These are phyloP conservation scores for Ariopsis seemanni DNA, from an alignment of 2,113 vertebrate genomes.

Conservation along the genomic window DNA sequence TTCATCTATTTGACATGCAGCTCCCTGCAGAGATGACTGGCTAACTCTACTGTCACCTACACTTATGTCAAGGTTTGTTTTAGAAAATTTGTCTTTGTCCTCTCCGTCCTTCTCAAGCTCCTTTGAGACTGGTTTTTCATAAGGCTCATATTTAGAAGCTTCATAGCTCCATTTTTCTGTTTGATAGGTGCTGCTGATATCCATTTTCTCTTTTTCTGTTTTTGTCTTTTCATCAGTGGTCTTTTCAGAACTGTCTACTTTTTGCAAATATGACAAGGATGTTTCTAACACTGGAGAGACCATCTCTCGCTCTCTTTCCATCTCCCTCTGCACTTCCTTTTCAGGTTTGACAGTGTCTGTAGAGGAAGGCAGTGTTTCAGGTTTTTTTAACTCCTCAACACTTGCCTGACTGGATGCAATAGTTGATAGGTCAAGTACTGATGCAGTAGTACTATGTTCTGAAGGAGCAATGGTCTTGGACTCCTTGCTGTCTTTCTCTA, in stretches of 20 bases:
- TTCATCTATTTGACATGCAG: constrained; percentile 63
- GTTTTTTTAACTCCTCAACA: constrained; percentile 52
- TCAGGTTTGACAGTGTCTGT: constrained; percentile 59
- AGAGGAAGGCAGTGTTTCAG: constrained; percentile 46
- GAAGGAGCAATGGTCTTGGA: constrained; percentile 48
- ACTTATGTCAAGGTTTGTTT: constrained; percentile 51
- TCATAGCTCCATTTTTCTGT: constrained; percentile 59
- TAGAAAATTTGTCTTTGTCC: constrained; percentile 57
- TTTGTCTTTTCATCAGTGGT: constrained; percentile 14
- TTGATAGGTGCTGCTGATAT: constrained; percentile 41
- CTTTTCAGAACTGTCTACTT: constrained; percentile 20
- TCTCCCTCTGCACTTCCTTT: constrained; percentile 72
- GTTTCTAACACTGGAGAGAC: constrained; percentile 69
- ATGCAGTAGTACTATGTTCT: constrained; percentile 42
- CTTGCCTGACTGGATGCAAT: constrained; percentile 55
- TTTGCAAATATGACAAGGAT: constrained; percentile 64
- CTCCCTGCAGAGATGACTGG: constrained; percentile 58
- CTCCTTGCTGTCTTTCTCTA: constrained; percentile 46
- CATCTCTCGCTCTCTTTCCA: constrained; percentile 71
- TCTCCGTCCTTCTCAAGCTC: constrained; percentile 54
- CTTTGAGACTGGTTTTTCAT: constrained; percentile 70
- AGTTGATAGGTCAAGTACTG: constrained; percentile 6
- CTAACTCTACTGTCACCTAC: constrained; percentile 67
- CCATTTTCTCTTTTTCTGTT: constrained; percentile 48
- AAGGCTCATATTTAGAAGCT: constrained; percentile 72